Conservation (phyloP, 2,113 vertebrate species). For the Pseudorhombus dupliciocellatus region DNA sequence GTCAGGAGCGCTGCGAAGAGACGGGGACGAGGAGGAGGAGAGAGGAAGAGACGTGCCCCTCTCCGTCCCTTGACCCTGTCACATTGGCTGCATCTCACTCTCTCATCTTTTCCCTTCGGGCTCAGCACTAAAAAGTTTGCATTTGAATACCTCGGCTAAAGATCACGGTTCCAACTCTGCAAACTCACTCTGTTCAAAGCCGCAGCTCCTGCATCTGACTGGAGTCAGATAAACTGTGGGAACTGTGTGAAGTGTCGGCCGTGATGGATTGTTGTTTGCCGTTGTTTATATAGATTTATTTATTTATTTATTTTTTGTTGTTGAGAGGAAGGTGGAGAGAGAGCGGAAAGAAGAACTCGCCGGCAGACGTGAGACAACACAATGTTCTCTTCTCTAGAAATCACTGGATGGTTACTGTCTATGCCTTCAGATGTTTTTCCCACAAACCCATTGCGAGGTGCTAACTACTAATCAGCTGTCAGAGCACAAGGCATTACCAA, state of each 20-base stretch:
- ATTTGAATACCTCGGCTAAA: conserved; percentile 39
- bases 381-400: conserved; percentile 32
- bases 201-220: conserved; percentile 11
- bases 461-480: conserved; percentile 51
- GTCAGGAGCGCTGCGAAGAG: conserved; percentile 62
- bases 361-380: conserved; percentile 34
- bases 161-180: conserved; percentile 33
- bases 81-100: conserved; percentile 62
- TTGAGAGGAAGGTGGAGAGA: conserved; percentile 34
- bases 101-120: conserved; percentile 55
- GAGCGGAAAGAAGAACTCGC: conserved; percentile 23
- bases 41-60: conserved; percentile 45
- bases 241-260: conserved; percentile 11
- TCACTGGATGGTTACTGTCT: conserved; percentile 20
- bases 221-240: conserved; percentile 12
- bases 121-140: conserved; percentile 50
- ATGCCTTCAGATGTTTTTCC: conserved; percentile 24
- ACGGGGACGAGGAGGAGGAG: conserved; percentile 51
- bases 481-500: conserved; percentile 40
- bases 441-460: conserved; percentile 17
- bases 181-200: conserved; percentile 35
- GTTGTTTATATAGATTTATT: neutral
- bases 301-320: neutral
- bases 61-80: conserved; percentile 58
- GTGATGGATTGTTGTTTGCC: conserved; percentile 12